Evolutionary conservation across 2,113 vertebrate species (phyloP), one percentile per base, ranked within the genome.

Genomic region (Varanus salvator): DNA sequence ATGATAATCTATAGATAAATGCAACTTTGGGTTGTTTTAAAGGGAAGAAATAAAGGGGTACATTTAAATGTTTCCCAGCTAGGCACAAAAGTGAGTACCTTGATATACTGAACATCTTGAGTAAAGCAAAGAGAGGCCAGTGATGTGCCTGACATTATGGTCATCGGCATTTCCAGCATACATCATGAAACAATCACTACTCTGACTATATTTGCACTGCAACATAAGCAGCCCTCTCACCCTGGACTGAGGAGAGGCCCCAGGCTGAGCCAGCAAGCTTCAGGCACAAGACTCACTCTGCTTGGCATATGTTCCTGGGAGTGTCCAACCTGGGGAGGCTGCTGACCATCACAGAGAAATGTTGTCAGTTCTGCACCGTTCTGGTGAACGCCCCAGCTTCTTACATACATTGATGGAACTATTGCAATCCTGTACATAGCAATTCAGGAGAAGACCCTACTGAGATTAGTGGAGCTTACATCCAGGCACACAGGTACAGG

Each of bases 121-220:
- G 29, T 75, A 29, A 68, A 31, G 27, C 25, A 3, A 66, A 80
- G 68, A 80, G 0, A n/a, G 50, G 27, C 38, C 12, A 80, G 19
- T 80, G 44, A 34, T 6, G 6, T 5, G 44, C 64, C 50, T 27
- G 71, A 78, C 75, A 57, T 80, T 54, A 57, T 80, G 74, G 48
- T 48, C 57, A 14, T 52, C 25, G 57, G 15, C 66, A 57, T 68
- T 57, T 82, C 80, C 80, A 44, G 66, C 52, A 80, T 25, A 80
- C 80, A 90, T 54, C 38, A 57, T 85, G 83, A 90, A 90, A 48
- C 31, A 80, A 57, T 69, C 29, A n/a, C 15, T 85, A n/a, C 44
- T 80, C 27, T 69, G 31, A 17, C 31, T 31, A 78, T 71, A 85
- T 34, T 80, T 29, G 34, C 14, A 9, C 29, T 80, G 48, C 5